Conservation (phyloP, 2,797 vertebrate species). For the Anas bernieri region DNA sequence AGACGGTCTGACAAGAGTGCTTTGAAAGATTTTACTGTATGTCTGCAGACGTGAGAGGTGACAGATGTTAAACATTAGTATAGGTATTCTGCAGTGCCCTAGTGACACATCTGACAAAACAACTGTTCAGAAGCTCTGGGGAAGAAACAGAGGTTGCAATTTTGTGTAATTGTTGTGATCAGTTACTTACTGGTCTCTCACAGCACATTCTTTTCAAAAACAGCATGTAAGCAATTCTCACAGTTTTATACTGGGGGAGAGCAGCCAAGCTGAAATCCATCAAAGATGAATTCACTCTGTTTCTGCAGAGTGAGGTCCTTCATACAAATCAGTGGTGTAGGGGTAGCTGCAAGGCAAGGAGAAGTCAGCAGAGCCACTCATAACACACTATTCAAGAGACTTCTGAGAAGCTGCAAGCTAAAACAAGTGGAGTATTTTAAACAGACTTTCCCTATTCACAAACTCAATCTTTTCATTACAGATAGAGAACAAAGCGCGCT, state of each 20-base stretch:
- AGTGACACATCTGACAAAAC: background rate
- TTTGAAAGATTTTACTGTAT: background rate
- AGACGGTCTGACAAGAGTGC: background rate
- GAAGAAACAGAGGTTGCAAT: background rate
- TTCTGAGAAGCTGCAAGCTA: conserved; percentile 36
- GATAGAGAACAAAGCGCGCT: conserved; percentile 39
- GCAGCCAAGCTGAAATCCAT: conserved; percentile 11
- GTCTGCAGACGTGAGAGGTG: background rate
- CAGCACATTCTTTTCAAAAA: background rate
- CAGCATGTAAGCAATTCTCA: background rate
- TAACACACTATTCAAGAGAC: conserved; percentile 9
- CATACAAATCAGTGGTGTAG: background rate
- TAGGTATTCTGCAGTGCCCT: background rate
- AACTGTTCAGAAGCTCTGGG: background rate
- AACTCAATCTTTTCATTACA: conserved; percentile 53
- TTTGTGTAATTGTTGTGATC: background rate
- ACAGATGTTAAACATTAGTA: background rate
- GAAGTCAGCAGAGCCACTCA: conserved; percentile 11
- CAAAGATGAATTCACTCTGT: conserved; percentile 1
- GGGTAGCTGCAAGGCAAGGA: conserved; percentile 18
- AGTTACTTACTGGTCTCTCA: background rate
- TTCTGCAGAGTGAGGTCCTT: background rate
- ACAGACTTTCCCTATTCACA: conserved; percentile 46
- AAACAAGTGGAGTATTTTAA: conserved; percentile 46
- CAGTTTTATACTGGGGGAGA: background rate